Evolutionary conservation across 2,888 invertebrate genomes (phyloP).

Genomic region (Pheosia tremula): DNA sequence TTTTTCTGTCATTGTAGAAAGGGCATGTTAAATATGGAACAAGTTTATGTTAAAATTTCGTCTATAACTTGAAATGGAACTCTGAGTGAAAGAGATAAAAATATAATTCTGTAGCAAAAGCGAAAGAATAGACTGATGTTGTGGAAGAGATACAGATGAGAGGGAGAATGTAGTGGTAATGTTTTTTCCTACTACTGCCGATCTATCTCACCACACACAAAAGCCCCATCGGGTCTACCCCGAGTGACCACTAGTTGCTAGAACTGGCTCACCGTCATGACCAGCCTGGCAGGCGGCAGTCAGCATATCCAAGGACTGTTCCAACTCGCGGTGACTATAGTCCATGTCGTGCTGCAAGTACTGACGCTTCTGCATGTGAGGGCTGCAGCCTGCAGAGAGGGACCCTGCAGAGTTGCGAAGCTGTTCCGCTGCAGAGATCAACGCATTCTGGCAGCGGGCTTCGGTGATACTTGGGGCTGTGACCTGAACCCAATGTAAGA

Average conservation of each 20-base stretch:
- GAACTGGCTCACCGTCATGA: background rate
- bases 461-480: background rate
- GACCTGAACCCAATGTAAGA: background rate
- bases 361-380: background rate
- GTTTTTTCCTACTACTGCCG: too few relatives aligned
- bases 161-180: too few relatives aligned
- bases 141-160: too few relatives aligned
- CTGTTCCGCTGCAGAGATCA: constrained; percentile 1
- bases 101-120: too few relatives aligned
- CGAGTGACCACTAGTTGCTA: background rate
- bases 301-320: background rate
- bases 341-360: background rate
- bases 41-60: too few relatives aligned
- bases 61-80: too few relatives aligned
- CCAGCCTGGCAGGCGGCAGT: background rate
- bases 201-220: too few relatives aligned
- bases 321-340: background rate
- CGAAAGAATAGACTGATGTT: too few relatives aligned
- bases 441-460: constrained; percentile 1
- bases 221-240: too few relatives aligned
- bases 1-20: too few relatives aligned
- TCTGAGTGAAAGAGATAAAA: too few relatives aligned
- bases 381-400: background rate
- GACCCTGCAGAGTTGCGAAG: background rate
- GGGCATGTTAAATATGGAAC: too few relatives aligned